phyloP scores from a whole-genome alignment of 1,140 invertebrate species.

The Ostrea denselamellosa region DNA sequence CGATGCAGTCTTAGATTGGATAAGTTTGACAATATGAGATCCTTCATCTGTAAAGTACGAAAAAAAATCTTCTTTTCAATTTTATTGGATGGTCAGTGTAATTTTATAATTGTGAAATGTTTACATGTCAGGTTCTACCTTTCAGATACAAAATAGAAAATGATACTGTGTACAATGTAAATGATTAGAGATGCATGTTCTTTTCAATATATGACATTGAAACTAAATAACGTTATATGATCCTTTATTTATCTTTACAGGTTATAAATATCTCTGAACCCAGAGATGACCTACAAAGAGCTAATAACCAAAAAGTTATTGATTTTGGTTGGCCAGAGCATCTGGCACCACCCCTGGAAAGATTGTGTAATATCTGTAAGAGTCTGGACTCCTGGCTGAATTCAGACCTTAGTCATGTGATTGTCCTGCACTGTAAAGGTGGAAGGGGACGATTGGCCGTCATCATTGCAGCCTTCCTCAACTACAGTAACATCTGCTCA shows the following conservation, averaged over 20 bases:
- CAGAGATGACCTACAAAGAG: slow-evolving; percentile 83
- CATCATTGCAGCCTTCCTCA: slow-evolving; percentile 94
- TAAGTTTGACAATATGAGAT: too few species aligned
- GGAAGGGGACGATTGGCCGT: slow-evolving; percentile 86
- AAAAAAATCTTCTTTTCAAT: too few species aligned
- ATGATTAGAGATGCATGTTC: too few species aligned
- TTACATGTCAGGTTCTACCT: too few species aligned
- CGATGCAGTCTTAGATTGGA: too few species aligned
- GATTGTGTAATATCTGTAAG: slow-evolving; percentile 93
- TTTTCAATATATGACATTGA: too few species aligned
- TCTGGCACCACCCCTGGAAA: slow-evolving; percentile 92
- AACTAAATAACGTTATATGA: slow-evolving; percentile 35
- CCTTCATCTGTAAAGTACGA: too few species aligned
- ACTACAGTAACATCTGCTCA: slow-evolving; percentile 95
- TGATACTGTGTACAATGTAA: too few species aligned
- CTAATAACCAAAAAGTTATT: slow-evolving; percentile 79
- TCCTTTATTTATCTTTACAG: slow-evolving; percentile 47
- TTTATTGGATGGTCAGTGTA: too few species aligned
- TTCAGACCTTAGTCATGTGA: slow-evolving; percentile 87
- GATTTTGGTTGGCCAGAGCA: slow-evolving; percentile 92
- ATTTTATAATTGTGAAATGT: too few species aligned
- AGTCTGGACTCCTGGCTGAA: slow-evolving; percentile 94
- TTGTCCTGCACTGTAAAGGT: slow-evolving; percentile 92
- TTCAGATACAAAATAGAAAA: too few species aligned
- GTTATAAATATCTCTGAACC: slow-evolving; percentile 89